Percentiles rank a stretch among this genome's conserved stretches.
Conservation (phyloP, 2,888 invertebrate species). For the Glyphotaelius pellucidus region DNA sequence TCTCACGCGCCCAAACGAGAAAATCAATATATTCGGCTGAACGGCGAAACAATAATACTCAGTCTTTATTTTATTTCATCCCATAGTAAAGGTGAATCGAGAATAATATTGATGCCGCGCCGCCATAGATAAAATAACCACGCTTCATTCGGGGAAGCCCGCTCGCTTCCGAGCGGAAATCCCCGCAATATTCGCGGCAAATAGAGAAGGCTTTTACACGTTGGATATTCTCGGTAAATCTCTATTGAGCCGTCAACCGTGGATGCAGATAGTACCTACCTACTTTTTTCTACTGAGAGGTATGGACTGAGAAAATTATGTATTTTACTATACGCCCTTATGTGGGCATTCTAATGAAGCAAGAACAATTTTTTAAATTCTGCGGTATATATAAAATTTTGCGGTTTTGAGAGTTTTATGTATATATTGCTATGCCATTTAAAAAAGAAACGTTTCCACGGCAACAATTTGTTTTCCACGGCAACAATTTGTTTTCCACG, state of each 20-base stretch:
- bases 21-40: not conserved
- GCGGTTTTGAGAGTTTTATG: too few relatives aligned
- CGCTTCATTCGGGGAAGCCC: not conserved
- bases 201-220: not conserved
- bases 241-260: not conserved
- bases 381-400: too few relatives aligned
- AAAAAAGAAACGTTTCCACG: too few relatives aligned
- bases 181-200: not conserved
- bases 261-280: not conserved
- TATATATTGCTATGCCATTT: too few relatives aligned
- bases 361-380: not conserved
- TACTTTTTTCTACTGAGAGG: not conserved
- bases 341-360: not conserved
- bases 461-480: too few relatives aligned
- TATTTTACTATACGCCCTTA: not conserved
- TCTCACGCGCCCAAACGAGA: not conserved
- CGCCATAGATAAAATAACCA: not conserved
- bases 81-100: not conserved
- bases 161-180: not conserved
- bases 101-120: not conserved
- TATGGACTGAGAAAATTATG: not conserved
- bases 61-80: not conserved
- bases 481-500: too few relatives aligned
- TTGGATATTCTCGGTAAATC: conserved; percentile 7
- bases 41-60: not conserved